Percentiles rank a stretch among this genome's conserved stretches.
Conservation (phyloP, 2,888 invertebrate species). For the Scaptomyza caliginosa region DNA sequence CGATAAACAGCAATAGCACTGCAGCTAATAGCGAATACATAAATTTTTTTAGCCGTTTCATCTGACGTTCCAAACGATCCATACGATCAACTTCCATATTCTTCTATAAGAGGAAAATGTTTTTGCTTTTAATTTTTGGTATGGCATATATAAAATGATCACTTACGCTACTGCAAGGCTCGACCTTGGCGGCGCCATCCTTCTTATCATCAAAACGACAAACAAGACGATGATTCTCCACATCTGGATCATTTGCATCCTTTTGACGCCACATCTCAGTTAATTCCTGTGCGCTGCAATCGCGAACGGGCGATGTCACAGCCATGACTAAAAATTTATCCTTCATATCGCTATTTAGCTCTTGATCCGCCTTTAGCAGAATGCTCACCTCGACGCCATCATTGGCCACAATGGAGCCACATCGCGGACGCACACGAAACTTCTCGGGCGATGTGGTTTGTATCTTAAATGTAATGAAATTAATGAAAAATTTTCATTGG, state of each 20-base stretch:
- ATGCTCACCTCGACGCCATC: slow-evolving; percentile 88
- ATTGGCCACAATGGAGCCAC: slow-evolving; percentile 90
- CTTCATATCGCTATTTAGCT: slow-evolving; percentile 87
- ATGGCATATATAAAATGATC: not conserved
- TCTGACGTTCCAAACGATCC: slow-evolving; percentile 84
- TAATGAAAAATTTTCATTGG: not conserved
- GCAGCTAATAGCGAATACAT: slow-evolving; percentile 85
- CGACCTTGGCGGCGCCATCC: slow-evolving; percentile 12
- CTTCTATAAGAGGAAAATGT: not conserved
- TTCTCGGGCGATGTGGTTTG: slow-evolving; percentile 98
- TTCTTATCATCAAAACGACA: slow-evolving; percentile 83
- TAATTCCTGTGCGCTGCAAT: slow-evolving; percentile 85
- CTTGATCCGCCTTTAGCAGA: slow-evolving; percentile 90
- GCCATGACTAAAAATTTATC: slow-evolving; percentile 96
- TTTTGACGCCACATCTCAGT: slow-evolving; percentile 90
- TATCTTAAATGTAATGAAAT: slow-evolving; percentile 86
- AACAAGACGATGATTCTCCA: slow-evolving; percentile 90
- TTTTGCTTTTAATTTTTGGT: not conserved
- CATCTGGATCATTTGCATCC: slow-evolving; percentile 85
- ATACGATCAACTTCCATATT: slow-evolving; percentile 72
- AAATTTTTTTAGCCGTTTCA: slow-evolving; percentile 85
- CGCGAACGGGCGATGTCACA: slow-evolving; percentile 87
- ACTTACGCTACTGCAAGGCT: not conserved
- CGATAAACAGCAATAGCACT: slow-evolving; percentile 83
- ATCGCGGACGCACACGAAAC: slow-evolving; percentile 95